Base-by-base conservation (phyloP, 2,797 vertebrate genomes). In the Tangara arthus region DNA sequence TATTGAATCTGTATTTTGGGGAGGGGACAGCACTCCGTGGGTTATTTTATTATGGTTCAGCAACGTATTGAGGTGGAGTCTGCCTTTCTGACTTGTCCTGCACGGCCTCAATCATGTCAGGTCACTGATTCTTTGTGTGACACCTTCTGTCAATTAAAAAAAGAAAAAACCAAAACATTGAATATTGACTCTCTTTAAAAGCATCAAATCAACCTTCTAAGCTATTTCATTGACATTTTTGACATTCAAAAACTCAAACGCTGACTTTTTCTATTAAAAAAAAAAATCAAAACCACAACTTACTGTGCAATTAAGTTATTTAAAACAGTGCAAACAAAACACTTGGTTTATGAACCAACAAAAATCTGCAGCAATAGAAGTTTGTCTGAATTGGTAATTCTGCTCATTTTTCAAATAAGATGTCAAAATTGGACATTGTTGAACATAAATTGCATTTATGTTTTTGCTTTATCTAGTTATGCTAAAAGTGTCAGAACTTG, bases 381-480 rank as follows among this genome's bases (percentile, higher is more conserved):
- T 80, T 82, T 61, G 20, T 47, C 66, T 87, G 52, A 66, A 72
- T 87, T 89, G 70, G 50, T 82, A 72, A 84, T 79, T 87, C 65
- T 71, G 11, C 26, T 91, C 22, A 41, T 85, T 94, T 93, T 92
- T 78, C 26, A 78, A 91, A 68, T 50, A 52, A 92, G 46, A 59
- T 71, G 30, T 91, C 81, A 64, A 60, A 92, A 84, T 37, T 61
- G 34, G 71, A 81, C n/a, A 55, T 23, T 75, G 75, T 61, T 81
- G 30, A 79, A 37, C 24, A 66, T 50, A 75, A 95, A 91, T 92
- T 78, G 4, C 30, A 12, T 80, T 89, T 70, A 27, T 75, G 49
- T 42, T 92, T 94, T 89, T 79, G n/a, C 69, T 82, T 81, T 93
- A 73, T 95, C 93, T 90, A 18, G 47, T 82, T 77, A 63, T 1